A percentile compares a stretch with the other conserved stretches of the same genome.
Conservation (phyloP, 2,797 vertebrate species). For the Malurus splendens region DNA sequence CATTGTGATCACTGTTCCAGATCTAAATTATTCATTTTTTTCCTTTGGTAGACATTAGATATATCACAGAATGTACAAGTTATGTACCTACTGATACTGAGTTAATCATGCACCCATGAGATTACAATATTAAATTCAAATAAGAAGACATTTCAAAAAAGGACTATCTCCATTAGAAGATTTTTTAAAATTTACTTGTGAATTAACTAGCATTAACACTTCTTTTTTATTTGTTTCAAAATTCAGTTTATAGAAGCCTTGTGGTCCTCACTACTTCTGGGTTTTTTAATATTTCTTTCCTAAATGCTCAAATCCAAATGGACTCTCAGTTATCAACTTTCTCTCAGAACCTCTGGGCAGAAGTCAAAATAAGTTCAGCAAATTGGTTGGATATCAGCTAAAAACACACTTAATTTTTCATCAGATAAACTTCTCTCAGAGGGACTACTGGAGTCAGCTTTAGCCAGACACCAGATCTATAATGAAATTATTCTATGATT, state of each 20-base stretch:
- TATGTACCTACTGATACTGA: slow-evolving; percentile 31
- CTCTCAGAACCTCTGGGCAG: not conserved
- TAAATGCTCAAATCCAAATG: not conserved
- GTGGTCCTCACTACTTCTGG: not conserved
- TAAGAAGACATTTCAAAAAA: slow-evolving; percentile 28
- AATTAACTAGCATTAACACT: slow-evolving; percentile 6
- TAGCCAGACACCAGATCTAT: not conserved
- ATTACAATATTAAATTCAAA: slow-evolving; percentile 55
- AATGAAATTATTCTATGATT: not conserved
- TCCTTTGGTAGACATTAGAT: slow-evolving; percentile 45
- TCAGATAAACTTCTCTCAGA: not conserved
- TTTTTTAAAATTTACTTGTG: not conserved
- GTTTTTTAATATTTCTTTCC: not conserved
- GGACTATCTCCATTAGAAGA: not conserved
- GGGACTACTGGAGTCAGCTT: not conserved
- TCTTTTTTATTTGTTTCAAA: slow-evolving; percentile 35
- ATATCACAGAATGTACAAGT: slow-evolving; percentile 35
- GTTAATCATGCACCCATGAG: slow-evolving; percentile 40
- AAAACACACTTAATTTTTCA: slow-evolving; percentile 34
- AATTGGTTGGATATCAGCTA: slow-evolving; percentile 2
- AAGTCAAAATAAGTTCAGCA: slow-evolving; percentile 19
- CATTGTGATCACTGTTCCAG: slow-evolving; percentile 71
- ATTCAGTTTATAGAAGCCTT: not conserved
- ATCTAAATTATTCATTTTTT: slow-evolving; percentile 58
- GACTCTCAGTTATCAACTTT: not conserved